Conservation (phyloP, 92 coral and sea anemone genomes). For the Porites cylindrica region DNA sequence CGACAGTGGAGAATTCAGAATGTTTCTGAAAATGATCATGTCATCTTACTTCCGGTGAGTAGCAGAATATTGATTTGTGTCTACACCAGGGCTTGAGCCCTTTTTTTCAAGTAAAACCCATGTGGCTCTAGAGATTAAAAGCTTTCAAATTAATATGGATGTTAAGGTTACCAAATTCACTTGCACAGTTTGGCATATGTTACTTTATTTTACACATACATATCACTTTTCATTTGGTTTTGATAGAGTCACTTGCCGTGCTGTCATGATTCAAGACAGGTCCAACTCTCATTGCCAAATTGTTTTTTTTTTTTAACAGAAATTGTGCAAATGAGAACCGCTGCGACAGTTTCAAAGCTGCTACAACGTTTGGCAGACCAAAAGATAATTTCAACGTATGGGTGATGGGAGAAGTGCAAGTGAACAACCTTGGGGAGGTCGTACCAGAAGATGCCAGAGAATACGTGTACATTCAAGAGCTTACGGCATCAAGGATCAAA, state of each 20-base stretch:
- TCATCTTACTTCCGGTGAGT: neutral
- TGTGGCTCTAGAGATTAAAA: neutral
- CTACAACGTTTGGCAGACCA: slow-evolving; percentile 40
- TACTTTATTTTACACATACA: neutral
- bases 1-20: neutral
- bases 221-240: neutral
- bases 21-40: neutral
- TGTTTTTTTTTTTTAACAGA: neutral
- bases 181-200: slow-evolving; percentile 4
- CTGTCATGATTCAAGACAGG: slow-evolving; percentile 1
- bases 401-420: slow-evolving; percentile 32
- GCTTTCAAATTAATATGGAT: neutral
- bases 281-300: neutral
- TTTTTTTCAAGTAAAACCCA: neutral
- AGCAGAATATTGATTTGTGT: neutral
- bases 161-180: neutral
- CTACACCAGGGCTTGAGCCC: neutral
- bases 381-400: neutral
- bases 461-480: neutral
- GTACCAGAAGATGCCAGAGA: neutral
- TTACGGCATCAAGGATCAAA: neutral
- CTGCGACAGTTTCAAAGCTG: slow-evolving; percentile 40
- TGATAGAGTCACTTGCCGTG: neutral
- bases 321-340: neutral
- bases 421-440: neutral